Conservation (phyloP, 2,113 vertebrate species). For the Mus musculus region GRCm39 chr3:53005501-53006000, state of each 20-base stretch:
- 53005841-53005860: neutral
- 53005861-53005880: neutral
- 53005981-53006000: neutral
- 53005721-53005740: neutral
- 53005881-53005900: neutral
- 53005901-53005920: neutral
- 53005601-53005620: neutral
- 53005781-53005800: neutral
- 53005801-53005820: slow-evolving; percentile 25
- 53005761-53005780: neutral
- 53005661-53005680: neutral
- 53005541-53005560: neutral
- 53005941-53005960: neutral
- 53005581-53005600: neutral
- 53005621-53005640: neutral
- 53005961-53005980: neutral
- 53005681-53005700: neutral
- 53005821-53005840: neutral
- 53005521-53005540: neutral
- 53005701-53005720: neutral
- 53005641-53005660: neutral
- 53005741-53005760: neutral
- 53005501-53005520: neutral
- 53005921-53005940: neutral
- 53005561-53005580: neutral